phyloP scores from a whole-genome alignment of 2,888 invertebrate genomes.

The Protodeltote pygarga region DNA sequence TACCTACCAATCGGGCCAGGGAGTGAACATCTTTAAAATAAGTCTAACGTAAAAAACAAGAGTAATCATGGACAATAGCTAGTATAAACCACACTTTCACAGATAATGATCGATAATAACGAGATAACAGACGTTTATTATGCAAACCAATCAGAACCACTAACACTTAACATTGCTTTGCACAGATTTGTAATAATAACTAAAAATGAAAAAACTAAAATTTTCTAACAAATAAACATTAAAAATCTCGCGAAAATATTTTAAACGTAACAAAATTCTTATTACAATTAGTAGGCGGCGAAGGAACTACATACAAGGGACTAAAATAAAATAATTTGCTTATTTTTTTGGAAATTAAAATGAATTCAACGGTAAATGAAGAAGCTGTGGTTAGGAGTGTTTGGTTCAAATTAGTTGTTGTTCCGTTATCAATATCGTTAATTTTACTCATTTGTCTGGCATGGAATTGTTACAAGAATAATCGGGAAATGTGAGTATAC shows the following conservation, averaged over 20 bases:
- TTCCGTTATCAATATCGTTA: conserved; percentile 46
- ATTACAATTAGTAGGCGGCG: no score
- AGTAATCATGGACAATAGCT: not conserved
- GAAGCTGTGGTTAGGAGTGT: conserved; percentile 31
- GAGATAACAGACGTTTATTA: conserved; percentile 31
- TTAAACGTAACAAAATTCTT: no score
- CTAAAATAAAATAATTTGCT: no score
- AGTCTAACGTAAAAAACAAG: not conserved
- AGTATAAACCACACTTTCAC: conserved; percentile 24
- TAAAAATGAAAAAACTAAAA: not conserved
- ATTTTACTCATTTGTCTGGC: conserved; percentile 56
- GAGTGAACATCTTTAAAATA: not conserved
- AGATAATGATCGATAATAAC: conserved; percentile 40
- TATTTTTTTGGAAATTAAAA: conserved; percentile 19
- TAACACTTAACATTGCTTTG: conserved; percentile 11
- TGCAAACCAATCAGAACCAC: conserved; percentile 14
- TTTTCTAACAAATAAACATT: not conserved
- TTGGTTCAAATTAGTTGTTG: conserved; percentile 47
- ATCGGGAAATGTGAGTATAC: conserved; percentile 69
- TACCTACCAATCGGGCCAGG: no score
- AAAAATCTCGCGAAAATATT: not conserved
- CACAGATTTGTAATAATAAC: not conserved
- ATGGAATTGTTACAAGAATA: conserved; percentile 67
- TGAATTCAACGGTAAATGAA: conserved; percentile 2
- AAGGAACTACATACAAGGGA: no score